Evolutionary conservation across 2,888 invertebrate genomes (phyloP), one percentile per base, ranked within the genome.

Genomic region (Heliconius ethilla): DNA sequence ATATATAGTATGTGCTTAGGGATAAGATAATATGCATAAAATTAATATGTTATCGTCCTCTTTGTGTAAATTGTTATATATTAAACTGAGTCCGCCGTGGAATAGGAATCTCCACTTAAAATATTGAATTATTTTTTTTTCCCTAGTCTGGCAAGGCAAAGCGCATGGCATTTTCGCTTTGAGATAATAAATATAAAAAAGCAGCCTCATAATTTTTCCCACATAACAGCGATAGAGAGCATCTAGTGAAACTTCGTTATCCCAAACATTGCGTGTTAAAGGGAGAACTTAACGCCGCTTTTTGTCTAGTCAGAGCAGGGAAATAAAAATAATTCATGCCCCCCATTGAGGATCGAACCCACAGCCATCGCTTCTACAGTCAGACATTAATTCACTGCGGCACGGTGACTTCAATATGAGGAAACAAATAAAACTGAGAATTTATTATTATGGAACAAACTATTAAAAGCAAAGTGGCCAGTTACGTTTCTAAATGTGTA

Each of bases 341-440:
- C 18, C 51, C 51, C 2, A 51, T 18, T 51, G 51, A 45, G 45
- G 51, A 59, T n/a, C 10, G n/a, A 59, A n/a, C 59, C 59, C n/a
- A 59, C 59, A 59, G 1, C 59, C 10, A 10, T 59, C 59, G 7
- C 9, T 10, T 4, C n/a, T 59, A n/a, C 10, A n/a, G 10, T 9
- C n/a, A 10, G 10, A 10, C 10, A 1, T 59, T n/a, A 1, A 1
- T n/a, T 0, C 59, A 59, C n/a, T 59, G 59, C 1, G 10, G 10
- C n/a, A 59, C n/a, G 6, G n/a, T 55, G n/a, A n/a, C 55, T 7
- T 70, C 1, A 11, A 13, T 11, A 2, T 11, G 33, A 59, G 59
- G 59, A 25, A 72, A 72, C 72, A 59, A 59, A 59, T 72, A 72
- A 72, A 72, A n/a, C 33, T 59, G 13, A 59, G 33, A 72, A 72